Evolutionary conservation across 2,797 vertebrate species (phyloP).

Genomic region (Anas flavirostris): DNA sequence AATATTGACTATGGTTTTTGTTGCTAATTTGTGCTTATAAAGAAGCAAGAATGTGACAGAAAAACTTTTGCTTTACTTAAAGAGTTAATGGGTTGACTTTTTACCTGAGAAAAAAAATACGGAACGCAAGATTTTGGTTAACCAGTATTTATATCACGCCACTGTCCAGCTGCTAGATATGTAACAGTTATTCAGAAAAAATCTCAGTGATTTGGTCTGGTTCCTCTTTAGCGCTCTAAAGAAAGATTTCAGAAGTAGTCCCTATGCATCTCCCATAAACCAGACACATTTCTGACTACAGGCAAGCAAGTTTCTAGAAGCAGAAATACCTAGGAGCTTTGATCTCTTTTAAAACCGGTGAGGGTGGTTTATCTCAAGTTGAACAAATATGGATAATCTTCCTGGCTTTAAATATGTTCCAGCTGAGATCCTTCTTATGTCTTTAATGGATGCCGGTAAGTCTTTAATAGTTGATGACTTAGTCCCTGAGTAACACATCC

Average conservation of each 20-base stretch:
- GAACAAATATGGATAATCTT: slow-evolving; percentile 19
- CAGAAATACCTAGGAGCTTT: background rate
- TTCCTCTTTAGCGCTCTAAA: background rate
- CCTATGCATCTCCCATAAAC: background rate
- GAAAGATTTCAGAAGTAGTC: background rate
- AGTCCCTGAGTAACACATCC: background rate
- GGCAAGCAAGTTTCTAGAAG: background rate
- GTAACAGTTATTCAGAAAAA: background rate
- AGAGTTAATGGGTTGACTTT: background rate
- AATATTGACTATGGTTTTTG: background rate
- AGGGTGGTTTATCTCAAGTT: slow-evolving; percentile 6
- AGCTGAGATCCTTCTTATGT: background rate
- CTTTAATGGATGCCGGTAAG: background rate
- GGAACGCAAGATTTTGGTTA: background rate
- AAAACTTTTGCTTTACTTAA: background rate
- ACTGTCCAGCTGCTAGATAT: background rate
- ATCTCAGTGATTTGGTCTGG: background rate
- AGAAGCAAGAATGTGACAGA: background rate
- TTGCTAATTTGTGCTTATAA: background rate
- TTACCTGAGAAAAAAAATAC: background rate
- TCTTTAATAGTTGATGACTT: background rate
- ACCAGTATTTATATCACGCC: background rate
- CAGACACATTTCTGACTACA: background rate
- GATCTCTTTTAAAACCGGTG: background rate
- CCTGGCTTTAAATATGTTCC: background rate